Percentiles rank a stretch among this genome's conserved stretches.
These are phyloP conservation scores for Kryptopterus vitreolus DNA, from an alignment of 2,797 vertebrate species.

Conservation along the genomic window DNA sequence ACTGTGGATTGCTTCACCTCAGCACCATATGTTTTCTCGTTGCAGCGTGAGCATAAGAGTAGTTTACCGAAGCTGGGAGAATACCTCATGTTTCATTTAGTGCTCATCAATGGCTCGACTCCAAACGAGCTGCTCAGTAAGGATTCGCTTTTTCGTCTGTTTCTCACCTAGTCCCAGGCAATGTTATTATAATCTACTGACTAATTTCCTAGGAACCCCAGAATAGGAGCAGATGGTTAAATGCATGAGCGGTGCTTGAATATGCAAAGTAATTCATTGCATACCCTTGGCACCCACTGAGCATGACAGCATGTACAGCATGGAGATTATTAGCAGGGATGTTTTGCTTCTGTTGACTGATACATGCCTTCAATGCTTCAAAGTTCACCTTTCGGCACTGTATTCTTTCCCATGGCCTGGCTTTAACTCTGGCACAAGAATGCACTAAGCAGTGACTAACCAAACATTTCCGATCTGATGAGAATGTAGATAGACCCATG, in stretches of 20 bases:
- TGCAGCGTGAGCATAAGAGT: conserved; percentile 10
- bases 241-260: conserved; percentile 52
- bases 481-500: conserved; percentile 13
- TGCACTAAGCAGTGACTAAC: neutral
- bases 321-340: conserved; percentile 11
- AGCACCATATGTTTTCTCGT: conserved; percentile 30
- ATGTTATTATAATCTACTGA: conserved; percentile 45
- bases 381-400: neutral
- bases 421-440: neutral
- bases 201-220: conserved; percentile 35
- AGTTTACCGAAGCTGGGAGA: conserved; percentile 24
- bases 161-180: conserved; percentile 34
- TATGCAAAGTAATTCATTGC: conserved; percentile 51
- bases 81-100: conserved; percentile 34
- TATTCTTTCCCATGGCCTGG: neutral
- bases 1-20: conserved; percentile 7
- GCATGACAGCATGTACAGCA: conserved; percentile 38
- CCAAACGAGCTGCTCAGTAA: conserved; percentile 31
- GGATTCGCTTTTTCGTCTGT: conserved; percentile 23
- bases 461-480: conserved; percentile 21
- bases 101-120: conserved; percentile 17
- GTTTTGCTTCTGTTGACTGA: conserved; percentile 8
- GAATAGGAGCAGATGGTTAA: conserved; percentile 53
- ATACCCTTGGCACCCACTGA: conserved; percentile 37
- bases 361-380: neutral